Conservation (phyloP, 1,140 invertebrate species). For the Nasonia giraulti region DNA sequence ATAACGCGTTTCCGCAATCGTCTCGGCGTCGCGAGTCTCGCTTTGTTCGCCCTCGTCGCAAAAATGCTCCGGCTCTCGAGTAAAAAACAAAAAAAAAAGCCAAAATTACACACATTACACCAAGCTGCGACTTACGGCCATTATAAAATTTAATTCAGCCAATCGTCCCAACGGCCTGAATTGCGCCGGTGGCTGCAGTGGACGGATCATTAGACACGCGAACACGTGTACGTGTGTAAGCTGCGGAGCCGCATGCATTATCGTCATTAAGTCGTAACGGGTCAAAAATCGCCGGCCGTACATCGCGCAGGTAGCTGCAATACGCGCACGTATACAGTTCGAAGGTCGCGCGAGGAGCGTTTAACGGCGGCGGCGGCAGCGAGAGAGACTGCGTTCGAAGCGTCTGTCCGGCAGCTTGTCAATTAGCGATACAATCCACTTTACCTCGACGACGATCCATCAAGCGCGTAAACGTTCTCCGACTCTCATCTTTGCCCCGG, state of each 20-base stretch:
- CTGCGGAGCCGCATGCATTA: neutral
- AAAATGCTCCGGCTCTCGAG: no score
- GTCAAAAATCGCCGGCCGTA: neutral
- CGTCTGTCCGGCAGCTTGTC: conserved; percentile 43
- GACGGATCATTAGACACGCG: no score
- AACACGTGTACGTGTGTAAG: neutral
- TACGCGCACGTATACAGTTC: neutral
- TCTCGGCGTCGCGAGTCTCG: no score
- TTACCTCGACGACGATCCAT: conserved; percentile 48
- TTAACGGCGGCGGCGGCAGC: neutral
- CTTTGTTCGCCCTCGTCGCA: no score
- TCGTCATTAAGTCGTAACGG: conserved; percentile 17
- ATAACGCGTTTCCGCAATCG: no score
- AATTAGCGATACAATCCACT: conserved; percentile 52
- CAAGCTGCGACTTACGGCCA: neutral
- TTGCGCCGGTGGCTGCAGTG: neutral
- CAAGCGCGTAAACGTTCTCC: conserved; percentile 29
- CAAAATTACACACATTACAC: neutral
- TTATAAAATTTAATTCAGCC: neutral
- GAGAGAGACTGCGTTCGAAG: neutral
- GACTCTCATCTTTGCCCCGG: neutral
- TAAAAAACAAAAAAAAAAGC: neutral
- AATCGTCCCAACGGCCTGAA: neutral
- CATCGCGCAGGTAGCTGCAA: neutral
- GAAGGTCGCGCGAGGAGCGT: neutral